These are phyloP conservation scores for Enteromius afrohamiltoni DNA, from an alignment of 2,797 vertebrate species.

Conservation along the genomic window DNA sequence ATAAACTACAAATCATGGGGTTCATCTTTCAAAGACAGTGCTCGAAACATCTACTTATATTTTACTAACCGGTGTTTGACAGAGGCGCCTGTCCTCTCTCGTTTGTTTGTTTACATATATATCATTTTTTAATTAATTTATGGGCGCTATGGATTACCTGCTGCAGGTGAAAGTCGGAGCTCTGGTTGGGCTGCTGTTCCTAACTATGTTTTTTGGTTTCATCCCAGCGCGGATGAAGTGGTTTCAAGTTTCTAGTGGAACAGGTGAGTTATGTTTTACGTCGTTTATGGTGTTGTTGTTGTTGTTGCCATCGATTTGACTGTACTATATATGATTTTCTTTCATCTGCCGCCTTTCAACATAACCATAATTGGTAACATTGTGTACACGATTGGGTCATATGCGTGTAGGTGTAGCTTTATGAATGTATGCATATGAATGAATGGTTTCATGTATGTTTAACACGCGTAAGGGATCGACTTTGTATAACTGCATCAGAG, in stretches of 20 bases:
- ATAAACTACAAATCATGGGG: conserved; percentile 12
- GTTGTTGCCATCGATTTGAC: neutral
- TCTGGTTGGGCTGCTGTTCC: conserved; percentile 73
- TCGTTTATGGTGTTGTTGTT: neutral
- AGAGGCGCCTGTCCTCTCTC: neutral
- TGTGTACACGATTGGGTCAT: too few relatives aligned
- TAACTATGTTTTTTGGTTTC: conserved; percentile 80
- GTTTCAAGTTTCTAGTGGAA: conserved; percentile 75
- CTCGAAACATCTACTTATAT: neutral
- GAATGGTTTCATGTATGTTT: neutral
- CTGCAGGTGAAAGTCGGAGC: conserved; percentile 80
- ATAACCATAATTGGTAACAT: too few relatives aligned
- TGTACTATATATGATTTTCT: neutral
- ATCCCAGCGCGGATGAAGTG: conserved; percentile 78
- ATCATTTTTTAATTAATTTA: neutral
- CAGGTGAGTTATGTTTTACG: conserved; percentile 67
- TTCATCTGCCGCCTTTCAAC: neutral
- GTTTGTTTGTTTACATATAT: conserved; percentile 30
- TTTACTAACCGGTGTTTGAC: neutral
- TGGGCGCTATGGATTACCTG: conserved; percentile 76
- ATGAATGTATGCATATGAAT: neutral
- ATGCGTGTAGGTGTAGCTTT: neutral
- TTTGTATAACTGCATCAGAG: neutral
- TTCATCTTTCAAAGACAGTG: neutral
- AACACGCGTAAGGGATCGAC: neutral